A percentile compares a stretch with the other conserved stretches of the same genome.
phyloP scores from a whole-genome alignment of 2,888 invertebrate species.

The Lacanobia wlatinum region DNA sequence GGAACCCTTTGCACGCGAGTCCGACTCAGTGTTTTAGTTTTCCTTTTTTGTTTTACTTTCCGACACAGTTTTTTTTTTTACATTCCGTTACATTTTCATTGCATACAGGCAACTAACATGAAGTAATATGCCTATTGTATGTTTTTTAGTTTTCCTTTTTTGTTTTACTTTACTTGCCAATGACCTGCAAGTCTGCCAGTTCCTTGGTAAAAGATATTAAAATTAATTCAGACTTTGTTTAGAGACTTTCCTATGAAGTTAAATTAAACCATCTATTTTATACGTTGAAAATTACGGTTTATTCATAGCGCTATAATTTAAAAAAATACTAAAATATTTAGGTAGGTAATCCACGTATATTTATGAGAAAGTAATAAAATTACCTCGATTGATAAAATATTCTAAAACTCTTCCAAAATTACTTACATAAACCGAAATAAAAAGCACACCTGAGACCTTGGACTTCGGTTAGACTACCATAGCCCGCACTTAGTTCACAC shows the following conservation, averaged over 20 bases:
- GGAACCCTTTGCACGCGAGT: no score
- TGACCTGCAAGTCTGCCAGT: background rate
- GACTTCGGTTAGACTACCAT: slow-evolving; percentile 79
- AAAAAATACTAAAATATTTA: slow-evolving; percentile 1
- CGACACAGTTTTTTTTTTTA: no score
- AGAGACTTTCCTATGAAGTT: no score
- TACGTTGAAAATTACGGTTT: background rate
- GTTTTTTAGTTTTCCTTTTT: no score
- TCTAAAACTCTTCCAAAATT: slow-evolving; percentile 62
- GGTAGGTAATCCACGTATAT: slow-evolving; percentile 1
- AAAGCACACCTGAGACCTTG: slow-evolving; percentile 80
- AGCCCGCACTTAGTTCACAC: slow-evolving; percentile 76
- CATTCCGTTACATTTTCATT: slow-evolving; percentile 5
- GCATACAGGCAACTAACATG: background rate
- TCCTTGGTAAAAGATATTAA: background rate
- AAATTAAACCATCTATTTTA: background rate
- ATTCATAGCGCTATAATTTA: background rate
- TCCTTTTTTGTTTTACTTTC: no score
- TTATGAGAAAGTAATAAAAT: slow-evolving; percentile 28
- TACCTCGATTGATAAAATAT: slow-evolving; percentile 53
- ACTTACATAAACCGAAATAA: slow-evolving; percentile 79
- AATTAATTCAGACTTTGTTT: background rate
- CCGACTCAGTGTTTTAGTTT: no score
- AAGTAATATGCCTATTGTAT: no score
- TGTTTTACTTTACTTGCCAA: background rate